A percentile compares a stretch with the other conserved stretches of the same genome.
Evolutionary conservation across 2,797 vertebrate genomes (phyloP).

Genomic region (Ctenochaetus hawaiiensis): DNA sequence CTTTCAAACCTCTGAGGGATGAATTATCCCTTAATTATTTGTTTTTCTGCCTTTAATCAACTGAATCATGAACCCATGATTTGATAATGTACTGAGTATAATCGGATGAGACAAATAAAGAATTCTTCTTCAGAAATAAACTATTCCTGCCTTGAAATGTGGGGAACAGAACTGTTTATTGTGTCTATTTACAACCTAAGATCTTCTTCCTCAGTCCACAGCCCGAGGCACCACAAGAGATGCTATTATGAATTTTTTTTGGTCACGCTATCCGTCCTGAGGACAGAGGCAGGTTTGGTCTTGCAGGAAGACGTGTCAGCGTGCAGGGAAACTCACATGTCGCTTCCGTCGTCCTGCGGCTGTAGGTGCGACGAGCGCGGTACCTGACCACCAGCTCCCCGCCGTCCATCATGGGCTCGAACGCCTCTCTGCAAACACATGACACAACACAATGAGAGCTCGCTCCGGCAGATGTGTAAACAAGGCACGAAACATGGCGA

Average conservation of each 20-base stretch:
- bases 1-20: constrained; percentile 54
- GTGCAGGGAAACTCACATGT: constrained; percentile 85
- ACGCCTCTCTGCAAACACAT: constrained; percentile 86
- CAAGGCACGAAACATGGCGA: constrained; percentile 37
- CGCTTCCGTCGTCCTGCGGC: constrained; percentile 91
- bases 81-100: too few relatives aligned
- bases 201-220: background rate
- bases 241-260: constrained; percentile 2
- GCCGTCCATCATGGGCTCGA: constrained; percentile 92
- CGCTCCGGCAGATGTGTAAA: constrained; percentile 19
- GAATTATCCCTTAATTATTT: constrained; percentile 11
- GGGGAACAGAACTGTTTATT: constrained; percentile 23
- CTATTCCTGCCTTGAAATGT: constrained; percentile 5
- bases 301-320: constrained; percentile 13
- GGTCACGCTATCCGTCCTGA: constrained; percentile 21
- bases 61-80: background rate
- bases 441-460: constrained; percentile 14
- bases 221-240: constrained; percentile 10
- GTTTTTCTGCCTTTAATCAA: constrained; percentile 28
- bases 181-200: background rate
- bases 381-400: constrained; percentile 93
- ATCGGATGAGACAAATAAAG: too few relatives aligned
- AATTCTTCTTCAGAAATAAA: background rate
- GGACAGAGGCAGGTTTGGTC: constrained; percentile 49
- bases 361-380: constrained; percentile 91